Percentiles rank a stretch among this genome's conserved stretches.
phyloP scores from a whole-genome alignment of 2,113 vertebrate genomes.

The Dipodomys merriami region DNA sequence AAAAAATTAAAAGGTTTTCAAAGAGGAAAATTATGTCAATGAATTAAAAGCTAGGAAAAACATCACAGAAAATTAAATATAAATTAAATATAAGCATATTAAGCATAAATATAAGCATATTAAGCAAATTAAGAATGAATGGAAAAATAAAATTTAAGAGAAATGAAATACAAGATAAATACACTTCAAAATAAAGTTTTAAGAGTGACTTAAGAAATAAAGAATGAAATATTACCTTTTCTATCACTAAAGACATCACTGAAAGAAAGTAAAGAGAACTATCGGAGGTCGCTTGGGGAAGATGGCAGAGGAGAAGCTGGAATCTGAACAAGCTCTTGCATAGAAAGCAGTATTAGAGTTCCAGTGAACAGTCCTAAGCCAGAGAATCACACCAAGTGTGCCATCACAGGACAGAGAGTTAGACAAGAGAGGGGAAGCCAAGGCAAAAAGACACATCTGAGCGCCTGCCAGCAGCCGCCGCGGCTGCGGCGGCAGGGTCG shows the following conservation, averaged over 20 bases:
- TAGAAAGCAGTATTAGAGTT: too few species aligned
- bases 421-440: too few species aligned
- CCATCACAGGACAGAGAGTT: too few species aligned
- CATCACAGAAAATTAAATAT: not conserved
- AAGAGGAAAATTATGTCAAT: not conserved
- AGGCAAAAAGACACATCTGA: too few species aligned
- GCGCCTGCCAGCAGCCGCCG: too few species aligned
- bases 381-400: too few species aligned
- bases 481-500: too few species aligned
- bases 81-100: not conserved
- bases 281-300: too few species aligned
- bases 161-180: not conserved
- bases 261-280: too few species aligned
- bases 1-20: not conserved
- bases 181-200: not conserved
- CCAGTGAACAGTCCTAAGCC: too few species aligned
- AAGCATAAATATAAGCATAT: not conserved
- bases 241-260: not conserved
- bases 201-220: not conserved
- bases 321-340: too few species aligned
- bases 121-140: not conserved
- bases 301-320: too few species aligned
- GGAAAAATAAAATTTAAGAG: not conserved
- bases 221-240: not conserved
- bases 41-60: not conserved